A percentile compares a stretch with the other conserved stretches of the same genome.
phyloP scores from a whole-genome alignment of 2,797 vertebrate species.

The Sebastolobus altivelis region DNA sequence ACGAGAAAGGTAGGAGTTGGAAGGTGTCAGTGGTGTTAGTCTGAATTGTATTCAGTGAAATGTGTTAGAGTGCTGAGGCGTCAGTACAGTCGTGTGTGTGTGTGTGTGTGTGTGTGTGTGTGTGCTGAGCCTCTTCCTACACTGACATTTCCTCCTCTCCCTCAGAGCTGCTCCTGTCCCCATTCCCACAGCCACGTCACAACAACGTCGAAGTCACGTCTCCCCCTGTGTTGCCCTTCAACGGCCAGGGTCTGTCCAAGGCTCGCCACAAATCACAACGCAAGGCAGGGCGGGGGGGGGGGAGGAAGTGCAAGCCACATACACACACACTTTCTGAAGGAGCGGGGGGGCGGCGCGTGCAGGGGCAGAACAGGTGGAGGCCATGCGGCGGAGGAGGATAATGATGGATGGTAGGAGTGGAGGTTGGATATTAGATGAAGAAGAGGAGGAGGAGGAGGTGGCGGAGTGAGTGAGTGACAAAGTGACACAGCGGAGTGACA shows the following conservation, averaged over 20 bases:
- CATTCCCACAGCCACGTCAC: conserved; percentile 67
- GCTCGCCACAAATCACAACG: conserved; percentile 65
- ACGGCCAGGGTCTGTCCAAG: conserved; percentile 62
- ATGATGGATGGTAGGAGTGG: conserved; percentile 63
- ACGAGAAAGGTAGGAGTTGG: conserved; percentile 48
- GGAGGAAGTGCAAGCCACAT: conserved; percentile 19
- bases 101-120: conserved; percentile 27
- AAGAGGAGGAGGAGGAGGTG: conserved; percentile 35
- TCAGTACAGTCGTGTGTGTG: conserved; percentile 40
- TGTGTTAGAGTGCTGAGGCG: conserved; percentile 64
- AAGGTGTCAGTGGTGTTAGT: conserved; percentile 70
- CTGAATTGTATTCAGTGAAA: conserved; percentile 62
- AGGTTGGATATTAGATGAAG: conserved; percentile 63
- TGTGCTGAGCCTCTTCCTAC: conserved; percentile 50
- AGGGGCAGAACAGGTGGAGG: conserved; percentile 69
- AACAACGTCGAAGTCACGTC: conserved; percentile 33
- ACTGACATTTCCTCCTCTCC: conserved; percentile 72
- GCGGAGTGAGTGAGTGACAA: conserved; percentile 70
- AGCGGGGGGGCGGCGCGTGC: conserved; percentile 36
- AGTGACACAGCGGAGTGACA: conserved; percentile 76
- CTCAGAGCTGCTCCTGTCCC: conserved; percentile 77
- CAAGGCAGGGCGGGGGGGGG: not conserved
- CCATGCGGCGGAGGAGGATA: conserved; percentile 64
- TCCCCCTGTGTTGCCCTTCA: conserved; percentile 63
- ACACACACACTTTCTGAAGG: conserved; percentile 33